Evolutionary conservation across 2,797 vertebrate genomes (phyloP).

Genomic region (Parambassis ranga): DNA sequence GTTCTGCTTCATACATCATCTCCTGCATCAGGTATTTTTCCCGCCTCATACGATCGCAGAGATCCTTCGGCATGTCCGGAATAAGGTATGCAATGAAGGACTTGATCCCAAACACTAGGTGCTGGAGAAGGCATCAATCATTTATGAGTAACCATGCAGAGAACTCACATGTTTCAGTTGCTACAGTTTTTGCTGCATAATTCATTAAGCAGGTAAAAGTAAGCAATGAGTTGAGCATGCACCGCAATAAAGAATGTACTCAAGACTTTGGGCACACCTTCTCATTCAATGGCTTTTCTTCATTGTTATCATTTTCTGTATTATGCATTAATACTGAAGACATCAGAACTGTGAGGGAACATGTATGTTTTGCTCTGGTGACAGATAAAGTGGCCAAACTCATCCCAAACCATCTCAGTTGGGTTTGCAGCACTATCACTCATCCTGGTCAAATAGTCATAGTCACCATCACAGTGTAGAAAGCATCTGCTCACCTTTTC

Average conservation of each 20-base stretch:
- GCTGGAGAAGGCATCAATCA: conserved; percentile 78
- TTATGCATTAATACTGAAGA: no score
- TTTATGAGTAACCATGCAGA: conserved; percentile 31
- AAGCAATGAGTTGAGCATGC: neutral
- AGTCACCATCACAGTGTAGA: no score
- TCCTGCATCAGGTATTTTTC: conserved; percentile 99
- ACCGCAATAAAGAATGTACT: neutral
- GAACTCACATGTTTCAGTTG: neutral
- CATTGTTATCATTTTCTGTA: no score
- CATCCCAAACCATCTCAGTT: no score
- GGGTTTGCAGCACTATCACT: no score
- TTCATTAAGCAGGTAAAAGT: neutral
- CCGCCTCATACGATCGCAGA: conserved; percentile 95
- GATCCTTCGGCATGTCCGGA: conserved; percentile 96
- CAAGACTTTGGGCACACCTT: no score
- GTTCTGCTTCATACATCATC: conserved; percentile 98
- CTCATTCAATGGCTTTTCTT: no score
- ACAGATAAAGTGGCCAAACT: no score
- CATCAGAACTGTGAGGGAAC: no score
- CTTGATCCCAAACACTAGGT: conserved; percentile 98
- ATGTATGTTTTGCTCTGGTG: no score
- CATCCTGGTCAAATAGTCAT: no score
- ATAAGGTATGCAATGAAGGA: conserved; percentile 99
- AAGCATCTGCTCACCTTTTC: no score
- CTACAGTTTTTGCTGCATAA: conserved; percentile 1